phyloP scores from a whole-genome alignment of 2,888 invertebrate genomes.

The Thereva unica region DNA sequence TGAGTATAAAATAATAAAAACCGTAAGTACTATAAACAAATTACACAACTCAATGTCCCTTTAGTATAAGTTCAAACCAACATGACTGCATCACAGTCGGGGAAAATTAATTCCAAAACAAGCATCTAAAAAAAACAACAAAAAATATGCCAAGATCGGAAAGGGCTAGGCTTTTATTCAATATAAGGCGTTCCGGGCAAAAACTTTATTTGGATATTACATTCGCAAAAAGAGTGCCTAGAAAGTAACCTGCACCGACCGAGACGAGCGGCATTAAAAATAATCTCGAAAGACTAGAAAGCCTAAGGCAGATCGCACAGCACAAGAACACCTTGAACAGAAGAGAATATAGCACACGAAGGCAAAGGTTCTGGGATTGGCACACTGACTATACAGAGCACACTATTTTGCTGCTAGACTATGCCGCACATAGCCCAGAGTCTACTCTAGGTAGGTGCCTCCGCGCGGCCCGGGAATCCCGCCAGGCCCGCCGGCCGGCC shows the following conservation, averaged over 20 bases:
- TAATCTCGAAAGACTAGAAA: slow-evolving; percentile 21
- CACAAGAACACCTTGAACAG: slow-evolving; percentile 22
- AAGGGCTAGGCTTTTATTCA: slow-evolving; percentile 9
- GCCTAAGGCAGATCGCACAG: slow-evolving; percentile 1
- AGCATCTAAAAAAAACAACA: neutral
- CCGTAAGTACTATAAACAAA: too few relatives aligned
- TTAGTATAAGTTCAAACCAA: too few relatives aligned
- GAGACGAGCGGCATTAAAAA: neutral
- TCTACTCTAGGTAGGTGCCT: too few relatives aligned
- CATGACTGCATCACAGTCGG: too few relatives aligned
- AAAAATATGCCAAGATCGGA: neutral
- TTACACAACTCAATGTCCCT: too few relatives aligned
- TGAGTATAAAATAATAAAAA: too few relatives aligned
- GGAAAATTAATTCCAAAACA: neutral
- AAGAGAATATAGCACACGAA: slow-evolving; percentile 22
- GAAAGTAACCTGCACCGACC: neutral
- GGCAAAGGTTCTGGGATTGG: slow-evolving; percentile 16
- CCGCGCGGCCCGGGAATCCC: too few relatives aligned
- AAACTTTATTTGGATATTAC: slow-evolving; percentile 31
- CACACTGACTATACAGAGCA: neutral
- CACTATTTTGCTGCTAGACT: too few relatives aligned
- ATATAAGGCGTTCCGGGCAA: slow-evolving; percentile 17
- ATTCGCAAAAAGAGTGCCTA: neutral
- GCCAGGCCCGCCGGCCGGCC: too few relatives aligned
- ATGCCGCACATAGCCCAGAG: too few relatives aligned